These are phyloP conservation scores for Lagocephalus sceleratus DNA, from an alignment of 2,797 vertebrate genomes.

Conservation along the genomic window DNA sequence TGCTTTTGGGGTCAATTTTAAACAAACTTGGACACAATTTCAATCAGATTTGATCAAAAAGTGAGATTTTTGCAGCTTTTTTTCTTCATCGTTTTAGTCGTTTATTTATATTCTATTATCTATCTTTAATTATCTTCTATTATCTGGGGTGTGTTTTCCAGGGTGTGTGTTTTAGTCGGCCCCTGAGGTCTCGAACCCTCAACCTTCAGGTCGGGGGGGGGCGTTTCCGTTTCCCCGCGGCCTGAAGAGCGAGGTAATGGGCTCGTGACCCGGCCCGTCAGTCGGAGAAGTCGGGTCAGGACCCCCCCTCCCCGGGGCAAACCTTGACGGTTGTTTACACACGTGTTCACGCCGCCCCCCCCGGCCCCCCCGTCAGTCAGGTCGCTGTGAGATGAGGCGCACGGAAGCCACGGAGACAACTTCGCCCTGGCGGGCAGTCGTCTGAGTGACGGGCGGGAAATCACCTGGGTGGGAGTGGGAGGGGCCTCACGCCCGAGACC, in stretches of 20 bases:
- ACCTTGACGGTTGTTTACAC: conserved; percentile 66
- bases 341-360: no score
- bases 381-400: conserved; percentile 49
- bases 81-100: no score
- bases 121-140: not conserved
- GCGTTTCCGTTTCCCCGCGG: conserved; percentile 28
- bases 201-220: conserved; percentile 41
- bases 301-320: conserved; percentile 50
- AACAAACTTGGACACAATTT: not conserved
- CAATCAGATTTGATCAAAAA: no score
- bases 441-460: conserved; percentile 52
- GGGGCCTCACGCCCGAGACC: conserved; percentile 3
- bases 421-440: conserved; percentile 44
- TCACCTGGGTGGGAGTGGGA: conserved; percentile 27
- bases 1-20: not conserved
- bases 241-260: no score
- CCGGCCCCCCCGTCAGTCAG: no score
- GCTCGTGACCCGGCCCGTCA: conserved; percentile 23
- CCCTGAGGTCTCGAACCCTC: conserved; percentile 22
- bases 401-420: conserved; percentile 34
- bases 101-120: not conserved
- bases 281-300: conserved; percentile 49
- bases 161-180: no score
- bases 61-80: no score
- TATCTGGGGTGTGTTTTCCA: no score